These are phyloP conservation scores for Anas platyrhynchos DNA, from an alignment of 2,113 vertebrate genomes.

Conservation along the genomic window DNA sequence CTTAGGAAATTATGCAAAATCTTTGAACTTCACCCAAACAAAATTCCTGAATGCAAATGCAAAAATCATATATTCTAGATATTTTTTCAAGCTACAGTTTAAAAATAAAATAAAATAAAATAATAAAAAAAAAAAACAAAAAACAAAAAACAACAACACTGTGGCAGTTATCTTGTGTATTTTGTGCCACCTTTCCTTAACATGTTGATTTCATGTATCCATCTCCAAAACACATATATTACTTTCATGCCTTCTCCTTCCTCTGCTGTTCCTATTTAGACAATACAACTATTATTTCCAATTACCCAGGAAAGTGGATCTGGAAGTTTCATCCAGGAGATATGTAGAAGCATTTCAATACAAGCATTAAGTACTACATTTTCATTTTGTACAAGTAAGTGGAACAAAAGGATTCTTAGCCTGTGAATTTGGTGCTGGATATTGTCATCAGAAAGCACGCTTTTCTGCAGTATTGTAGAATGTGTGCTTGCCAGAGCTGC, in stretches of 20 bases:
- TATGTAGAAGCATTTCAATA: not conserved
- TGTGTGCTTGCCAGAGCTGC: slow-evolving; percentile 44
- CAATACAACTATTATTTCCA: not conserved
- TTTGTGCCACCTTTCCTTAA: not conserved
- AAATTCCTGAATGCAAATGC: not conserved
- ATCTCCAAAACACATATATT: not conserved
- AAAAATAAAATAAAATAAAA: too few species aligned
- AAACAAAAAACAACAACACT: not conserved
- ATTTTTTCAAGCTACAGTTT: not conserved
- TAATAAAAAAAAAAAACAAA: too few species aligned
- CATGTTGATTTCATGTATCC: not conserved
- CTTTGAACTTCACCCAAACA: not conserved
- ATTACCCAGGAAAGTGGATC: not conserved
- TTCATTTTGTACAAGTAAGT: not conserved
- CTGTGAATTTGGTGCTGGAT: slow-evolving; percentile 13
- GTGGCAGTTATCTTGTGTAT: not conserved
- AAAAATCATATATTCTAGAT: not conserved
- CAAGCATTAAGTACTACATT: not conserved
- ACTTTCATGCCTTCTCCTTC: not conserved
- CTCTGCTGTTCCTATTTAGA: not conserved
- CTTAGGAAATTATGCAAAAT: not conserved
- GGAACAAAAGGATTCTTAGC: slow-evolving; percentile 22
- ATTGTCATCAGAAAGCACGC: slow-evolving; percentile 11
- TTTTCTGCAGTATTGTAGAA: not conserved
- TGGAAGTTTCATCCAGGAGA: not conserved